Evolutionary conservation across 2,113 vertebrate species (phyloP).

Genomic region (Hemiprocne comata): DNA sequence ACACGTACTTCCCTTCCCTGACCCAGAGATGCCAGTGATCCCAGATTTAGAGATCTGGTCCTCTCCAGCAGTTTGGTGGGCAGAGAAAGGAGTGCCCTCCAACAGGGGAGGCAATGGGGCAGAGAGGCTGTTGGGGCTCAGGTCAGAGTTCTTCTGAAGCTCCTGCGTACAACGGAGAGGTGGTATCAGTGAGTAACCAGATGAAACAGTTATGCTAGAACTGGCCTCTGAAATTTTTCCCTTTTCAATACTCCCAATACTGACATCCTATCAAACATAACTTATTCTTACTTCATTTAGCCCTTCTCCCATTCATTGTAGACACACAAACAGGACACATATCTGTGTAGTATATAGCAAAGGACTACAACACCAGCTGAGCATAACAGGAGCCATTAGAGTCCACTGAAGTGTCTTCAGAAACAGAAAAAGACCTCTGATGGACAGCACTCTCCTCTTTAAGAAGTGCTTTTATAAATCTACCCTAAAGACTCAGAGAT

Average conservation of each 20-base stretch:
- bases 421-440: background rate
- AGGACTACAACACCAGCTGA: background rate
- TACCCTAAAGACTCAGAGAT: background rate
- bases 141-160: background rate
- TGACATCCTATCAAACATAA: background rate
- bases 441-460: background rate
- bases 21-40: background rate
- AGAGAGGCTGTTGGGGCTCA: background rate
- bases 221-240: background rate
- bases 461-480: background rate
- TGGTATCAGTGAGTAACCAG: background rate
- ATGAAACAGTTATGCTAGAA: background rate
- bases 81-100: background rate
- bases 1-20: background rate
- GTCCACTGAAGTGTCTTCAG: background rate
- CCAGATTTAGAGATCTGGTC: fast-evolving
- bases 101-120: no score
- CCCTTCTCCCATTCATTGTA: background rate
- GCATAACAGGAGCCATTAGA: background rate
- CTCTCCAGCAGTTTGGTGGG: background rate
- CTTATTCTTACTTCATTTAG: background rate
- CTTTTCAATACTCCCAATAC: fast-evolving
- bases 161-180: background rate
- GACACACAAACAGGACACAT: background rate
- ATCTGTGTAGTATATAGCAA: background rate